phyloP scores from a whole-genome alignment of 2,797 vertebrate genomes.

The Thaleichthys pacificus region DNA sequence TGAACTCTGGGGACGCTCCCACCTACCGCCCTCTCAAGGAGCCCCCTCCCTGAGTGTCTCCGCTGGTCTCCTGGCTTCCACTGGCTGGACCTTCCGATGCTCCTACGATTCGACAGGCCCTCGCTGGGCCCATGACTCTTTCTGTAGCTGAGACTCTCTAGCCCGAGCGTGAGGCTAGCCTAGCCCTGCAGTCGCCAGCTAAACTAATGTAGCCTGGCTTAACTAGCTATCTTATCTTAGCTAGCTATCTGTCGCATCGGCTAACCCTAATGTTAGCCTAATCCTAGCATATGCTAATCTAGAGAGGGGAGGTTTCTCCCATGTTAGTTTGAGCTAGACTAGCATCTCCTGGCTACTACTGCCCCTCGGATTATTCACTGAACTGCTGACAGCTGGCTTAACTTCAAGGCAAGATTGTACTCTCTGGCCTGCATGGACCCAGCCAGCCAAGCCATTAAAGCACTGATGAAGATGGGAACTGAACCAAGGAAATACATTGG shows the following conservation, averaged over 20 bases:
- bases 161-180: neutral
- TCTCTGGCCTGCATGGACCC: neutral
- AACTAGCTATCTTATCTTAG: too few species aligned
- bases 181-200: neutral
- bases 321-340: too few species aligned
- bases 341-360: neutral
- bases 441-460: neutral
- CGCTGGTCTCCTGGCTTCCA: neutral
- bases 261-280: neutral
- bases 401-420: neutral
- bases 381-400: neutral
- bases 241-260: too few species aligned
- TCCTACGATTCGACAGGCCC: neutral
- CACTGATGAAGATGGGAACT: neutral
- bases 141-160: neutral
- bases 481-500: neutral
- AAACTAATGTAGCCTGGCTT: neutral
- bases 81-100: neutral
- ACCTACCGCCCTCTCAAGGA: neutral
- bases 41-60: neutral
- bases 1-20: slow-evolving; percentile 2
- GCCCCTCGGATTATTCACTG: neutral
- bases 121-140: neutral
- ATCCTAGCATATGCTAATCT: neutral
- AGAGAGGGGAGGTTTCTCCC: neutral